Base-by-base conservation (phyloP, 2,888 invertebrate genomes). In the Leptinotarsa rubiginosa region DNA sequence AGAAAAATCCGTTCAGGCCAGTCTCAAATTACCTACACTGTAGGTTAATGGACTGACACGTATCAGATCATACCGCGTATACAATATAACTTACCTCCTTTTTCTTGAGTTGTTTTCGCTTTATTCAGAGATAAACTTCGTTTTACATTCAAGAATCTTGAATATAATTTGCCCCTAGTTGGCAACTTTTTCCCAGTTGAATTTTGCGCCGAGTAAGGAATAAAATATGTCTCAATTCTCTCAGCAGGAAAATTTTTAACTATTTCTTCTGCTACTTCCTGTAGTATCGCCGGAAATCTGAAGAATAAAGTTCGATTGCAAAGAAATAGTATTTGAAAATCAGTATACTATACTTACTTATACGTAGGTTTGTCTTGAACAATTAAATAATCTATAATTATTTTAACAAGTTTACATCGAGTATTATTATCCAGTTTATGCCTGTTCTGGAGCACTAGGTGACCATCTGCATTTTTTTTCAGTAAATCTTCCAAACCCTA, bases 381-480 rank as follows among this genome's bases (percentile, higher is more conserved):
- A 59, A 20, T 74, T 52, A 15, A 49, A 18, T 31, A 71, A 49
- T 75, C 75, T n/a, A 75, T 59, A 62, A 75, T 62, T 16, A 75
- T 49, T 72, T 72, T 75, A 25, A 75, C 75, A 47, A 75, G 68
- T 50, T 75, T 75, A 25, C 65, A 56, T 18, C 75, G 62, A 31
- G 67, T 67, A 16, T 22, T 62, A 20, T 75, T 73, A 54, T 75
- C 75, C 18, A 75, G 67, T 52, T 66, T 62, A 47, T 67, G 16
- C 64, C 72, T 73, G 20, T 75, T 75, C 47, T 69, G n/a, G 15
- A 75, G 41, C 50, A 75, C 75, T 41, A 75, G 64, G n/a, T 73
- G 70, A 1, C 75, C 75, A 65, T 75, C 75, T 16, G 72, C 69
- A 31, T 65, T 64, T 31, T 64, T 66, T 31, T 41, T 67, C 10